Conservation (phyloP, 2,113 vertebrate species). For the Podilymbus podiceps region DNA sequence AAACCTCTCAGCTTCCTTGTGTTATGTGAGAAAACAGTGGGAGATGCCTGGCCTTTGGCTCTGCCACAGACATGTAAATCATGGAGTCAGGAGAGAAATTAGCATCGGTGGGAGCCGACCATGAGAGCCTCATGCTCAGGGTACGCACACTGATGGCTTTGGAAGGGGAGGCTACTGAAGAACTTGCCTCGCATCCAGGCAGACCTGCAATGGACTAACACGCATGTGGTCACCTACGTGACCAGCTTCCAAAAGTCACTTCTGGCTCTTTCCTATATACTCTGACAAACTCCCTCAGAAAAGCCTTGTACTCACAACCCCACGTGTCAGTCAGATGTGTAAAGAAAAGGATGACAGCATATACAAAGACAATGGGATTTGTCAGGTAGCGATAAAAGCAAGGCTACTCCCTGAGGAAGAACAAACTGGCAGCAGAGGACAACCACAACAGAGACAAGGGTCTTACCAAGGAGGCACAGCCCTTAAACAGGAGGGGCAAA, state of each 20-base stretch:
- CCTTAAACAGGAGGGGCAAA: rapidly evolving
- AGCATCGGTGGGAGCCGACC: rapidly evolving
- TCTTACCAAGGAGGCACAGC: rapidly evolving
- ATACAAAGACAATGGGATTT: background rate
- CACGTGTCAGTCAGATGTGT: rapidly evolving
- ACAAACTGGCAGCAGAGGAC: background rate
- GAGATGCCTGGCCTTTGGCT: background rate
- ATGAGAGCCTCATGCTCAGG: rapidly evolving
- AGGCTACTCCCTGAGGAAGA: rapidly evolving
- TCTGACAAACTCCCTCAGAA: background rate
- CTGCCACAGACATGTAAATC: background rate
- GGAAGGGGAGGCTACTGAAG: background rate
- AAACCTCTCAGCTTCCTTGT: background rate
- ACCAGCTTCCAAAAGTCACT: background rate
- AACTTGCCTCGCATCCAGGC: background rate
- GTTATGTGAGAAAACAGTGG: background rate
- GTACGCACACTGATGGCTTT: rapidly evolving
- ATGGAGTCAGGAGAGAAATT: background rate
- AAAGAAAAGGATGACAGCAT: background rate
- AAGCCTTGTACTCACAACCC: background rate
- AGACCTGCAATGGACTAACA: background rate
- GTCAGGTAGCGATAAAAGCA: background rate
- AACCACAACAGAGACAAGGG: background rate
- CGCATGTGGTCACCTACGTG: rapidly evolving
- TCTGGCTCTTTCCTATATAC: background rate